Conservation (phyloP, 2,797 vertebrate species). For the Falco rusticolus region DNA sequence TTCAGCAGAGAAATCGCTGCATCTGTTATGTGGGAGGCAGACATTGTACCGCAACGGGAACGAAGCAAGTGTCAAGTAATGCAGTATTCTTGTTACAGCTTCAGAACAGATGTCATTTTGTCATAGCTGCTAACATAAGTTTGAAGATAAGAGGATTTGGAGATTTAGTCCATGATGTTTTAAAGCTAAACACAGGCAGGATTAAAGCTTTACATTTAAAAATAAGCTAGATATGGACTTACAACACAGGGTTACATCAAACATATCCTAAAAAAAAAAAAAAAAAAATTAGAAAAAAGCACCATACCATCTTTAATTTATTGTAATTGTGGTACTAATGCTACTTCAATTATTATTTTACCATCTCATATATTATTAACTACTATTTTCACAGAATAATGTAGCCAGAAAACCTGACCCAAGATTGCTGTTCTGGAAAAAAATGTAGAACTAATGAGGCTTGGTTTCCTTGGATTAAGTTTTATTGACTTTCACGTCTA, state of each 20-base stretch:
- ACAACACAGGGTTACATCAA: not conserved
- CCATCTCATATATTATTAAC: not conserved
- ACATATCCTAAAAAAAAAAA: not conserved
- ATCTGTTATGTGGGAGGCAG: not conserved
- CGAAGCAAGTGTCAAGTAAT: not conserved
- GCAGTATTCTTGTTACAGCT: not conserved
- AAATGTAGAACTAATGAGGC: not conserved
- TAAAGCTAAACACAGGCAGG: constrained; percentile 49
- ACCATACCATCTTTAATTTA: not conserved
- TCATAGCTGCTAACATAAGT: constrained; percentile 60
- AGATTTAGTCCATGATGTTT: constrained; percentile 46
- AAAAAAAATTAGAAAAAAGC: not conserved
- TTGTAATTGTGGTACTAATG: not conserved
- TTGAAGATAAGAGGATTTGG: constrained; percentile 66
- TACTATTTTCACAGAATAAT: not conserved
- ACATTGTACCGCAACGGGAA: not conserved
- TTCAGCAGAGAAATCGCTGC: not conserved
- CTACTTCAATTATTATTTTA: constrained; percentile 9
- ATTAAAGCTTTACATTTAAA: constrained; percentile 64
- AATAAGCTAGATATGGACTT: constrained; percentile 20
- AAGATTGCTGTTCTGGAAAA: not conserved
- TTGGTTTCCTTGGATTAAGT: constrained; percentile 46
- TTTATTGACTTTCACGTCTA: not conserved
- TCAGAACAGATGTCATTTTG: constrained; percentile 60
- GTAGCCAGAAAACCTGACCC: not conserved